These are phyloP conservation scores for Drosophila pullipes DNA, from an alignment of 2,888 invertebrate genomes.

Conservation along the genomic window DNA sequence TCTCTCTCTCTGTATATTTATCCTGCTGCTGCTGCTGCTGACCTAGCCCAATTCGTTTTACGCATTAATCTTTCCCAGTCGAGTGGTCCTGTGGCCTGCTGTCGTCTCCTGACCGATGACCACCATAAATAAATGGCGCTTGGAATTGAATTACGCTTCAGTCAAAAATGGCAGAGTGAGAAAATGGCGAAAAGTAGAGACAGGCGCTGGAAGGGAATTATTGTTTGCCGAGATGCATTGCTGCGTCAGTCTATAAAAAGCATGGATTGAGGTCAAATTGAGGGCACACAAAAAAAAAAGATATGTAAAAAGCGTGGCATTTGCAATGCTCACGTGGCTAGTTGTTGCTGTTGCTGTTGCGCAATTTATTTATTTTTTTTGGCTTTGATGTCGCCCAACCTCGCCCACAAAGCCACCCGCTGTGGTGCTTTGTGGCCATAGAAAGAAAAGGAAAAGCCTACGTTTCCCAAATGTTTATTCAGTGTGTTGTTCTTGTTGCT, in stretches of 20 bases:
- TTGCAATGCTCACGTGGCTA: slow-evolving; percentile 60
- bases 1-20: neutral
- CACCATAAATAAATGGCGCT: slow-evolving; percentile 77
- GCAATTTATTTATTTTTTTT: slow-evolving; percentile 64
- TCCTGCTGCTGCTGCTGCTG: slow-evolving; percentile 35
- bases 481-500: slow-evolving; percentile 47
- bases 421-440: slow-evolving; percentile 54
- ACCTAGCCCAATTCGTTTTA: slow-evolving; percentile 76
- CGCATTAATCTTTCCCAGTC: slow-evolving; percentile 66
- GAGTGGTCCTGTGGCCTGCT: slow-evolving; percentile 14
- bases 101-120: slow-evolving; percentile 47
- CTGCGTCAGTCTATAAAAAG: slow-evolving; percentile 74
- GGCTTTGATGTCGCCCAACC: slow-evolving; percentile 69
- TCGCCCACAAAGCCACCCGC: slow-evolving; percentile 42
- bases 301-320: slow-evolving; percentile 27
- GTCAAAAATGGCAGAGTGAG: slow-evolving; percentile 35
- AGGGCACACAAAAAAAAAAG: slow-evolving; percentile 18
- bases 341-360: slow-evolving; percentile 66
- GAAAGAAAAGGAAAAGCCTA: slow-evolving; percentile 49
- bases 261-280: slow-evolving; percentile 39
- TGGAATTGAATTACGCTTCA: slow-evolving; percentile 76
- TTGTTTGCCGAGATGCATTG: slow-evolving; percentile 68
- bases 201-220: slow-evolving; percentile 19
- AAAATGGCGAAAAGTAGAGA: neutral
- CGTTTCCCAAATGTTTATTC: slow-evolving; percentile 62